Evolutionary conservation across 2,113 vertebrate genomes (phyloP), one percentile per base, ranked within the genome.

Genomic region (Calidris pugnax): DNA sequence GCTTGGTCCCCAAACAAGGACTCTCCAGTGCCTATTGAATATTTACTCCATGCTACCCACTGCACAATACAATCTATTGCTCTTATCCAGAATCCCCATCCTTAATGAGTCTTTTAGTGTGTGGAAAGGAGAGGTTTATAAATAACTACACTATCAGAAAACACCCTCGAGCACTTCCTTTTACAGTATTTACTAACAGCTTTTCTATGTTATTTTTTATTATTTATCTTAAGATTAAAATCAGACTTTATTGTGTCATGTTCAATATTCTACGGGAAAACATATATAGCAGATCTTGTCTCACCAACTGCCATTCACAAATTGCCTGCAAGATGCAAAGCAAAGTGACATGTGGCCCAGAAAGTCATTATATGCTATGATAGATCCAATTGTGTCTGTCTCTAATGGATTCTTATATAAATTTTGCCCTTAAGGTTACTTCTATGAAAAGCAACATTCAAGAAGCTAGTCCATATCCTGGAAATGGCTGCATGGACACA

Each of bases 181-280:
- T 96, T 95, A 55, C 85, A 92, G 85, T 89, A 95, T 96, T 96
- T 96, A 90, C 96, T 96, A 96, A 96, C 96, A 97, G 96, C 83
- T 96, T 97, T 97, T 89, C 77, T 92, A 35, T 95, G 87, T 95
- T 97, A 93, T 92, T 96, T 90, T 95, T 96, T 95, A 96, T 97
- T 97, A 97, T 97, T 97, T 96, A 97, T 95, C 75, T 76, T 95
- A 80, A 79, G 94, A 93, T 94, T 60, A 93, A 96, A 96, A 97
- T 96, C 85, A 95, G 81, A 87, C 79, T 95, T 96, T 94, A 89
- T 95, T 95, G 74, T 97, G 97, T 93, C 94, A 93, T 66, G 91
- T 95, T 96, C 95, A 97, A 95, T 97, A 95, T 96, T 94, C 90
- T 85, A 59, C 43, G 8, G 56, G 56, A 90, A 95, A 95, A 94